phyloP scores from a whole-genome alignment of 2,113 vertebrate species.

The Indri indri region DNA sequence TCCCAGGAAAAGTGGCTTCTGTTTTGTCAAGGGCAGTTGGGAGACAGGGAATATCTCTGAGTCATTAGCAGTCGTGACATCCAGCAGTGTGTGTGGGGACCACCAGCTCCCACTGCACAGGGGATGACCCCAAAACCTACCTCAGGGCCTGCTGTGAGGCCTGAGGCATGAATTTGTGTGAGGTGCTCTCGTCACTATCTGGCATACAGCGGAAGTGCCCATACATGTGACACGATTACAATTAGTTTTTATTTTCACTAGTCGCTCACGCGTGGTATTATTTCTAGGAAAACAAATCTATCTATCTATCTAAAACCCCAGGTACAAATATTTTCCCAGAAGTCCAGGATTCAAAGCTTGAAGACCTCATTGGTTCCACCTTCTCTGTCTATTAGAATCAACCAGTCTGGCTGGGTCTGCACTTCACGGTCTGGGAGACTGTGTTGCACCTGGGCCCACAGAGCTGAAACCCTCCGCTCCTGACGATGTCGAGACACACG shows the following conservation, averaged over 20 bases:
- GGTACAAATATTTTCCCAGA: not conserved
- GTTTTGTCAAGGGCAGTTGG: not conserved
- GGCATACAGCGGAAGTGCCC: not conserved
- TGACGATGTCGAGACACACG: fast-evolving
- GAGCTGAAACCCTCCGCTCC: not conserved
- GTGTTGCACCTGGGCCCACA: not conserved
- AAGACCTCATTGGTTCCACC: not conserved
- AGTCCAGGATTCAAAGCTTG: not conserved
- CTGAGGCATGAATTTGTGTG: not conserved
- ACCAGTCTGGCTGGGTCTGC: not conserved
- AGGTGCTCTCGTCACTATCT: not conserved
- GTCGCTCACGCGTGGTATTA: not conserved
- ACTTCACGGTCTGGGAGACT: fast-evolving
- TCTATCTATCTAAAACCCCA: not conserved
- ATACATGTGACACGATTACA: not conserved
- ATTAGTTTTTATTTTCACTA: not conserved
- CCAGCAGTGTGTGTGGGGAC: not conserved
- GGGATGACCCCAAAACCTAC: fast-evolving
- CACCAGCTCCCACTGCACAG: fast-evolving
- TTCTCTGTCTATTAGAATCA: not conserved
- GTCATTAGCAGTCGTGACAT: not conserved
- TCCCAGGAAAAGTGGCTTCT: not conserved
- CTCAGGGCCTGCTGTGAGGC: fast-evolving
- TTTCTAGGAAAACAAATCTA: not conserved
- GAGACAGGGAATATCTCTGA: not conserved